Base-by-base conservation (phyloP, 37 sponge, comb jelly and placozoan species). In the Eunapius fragilis region DNA sequence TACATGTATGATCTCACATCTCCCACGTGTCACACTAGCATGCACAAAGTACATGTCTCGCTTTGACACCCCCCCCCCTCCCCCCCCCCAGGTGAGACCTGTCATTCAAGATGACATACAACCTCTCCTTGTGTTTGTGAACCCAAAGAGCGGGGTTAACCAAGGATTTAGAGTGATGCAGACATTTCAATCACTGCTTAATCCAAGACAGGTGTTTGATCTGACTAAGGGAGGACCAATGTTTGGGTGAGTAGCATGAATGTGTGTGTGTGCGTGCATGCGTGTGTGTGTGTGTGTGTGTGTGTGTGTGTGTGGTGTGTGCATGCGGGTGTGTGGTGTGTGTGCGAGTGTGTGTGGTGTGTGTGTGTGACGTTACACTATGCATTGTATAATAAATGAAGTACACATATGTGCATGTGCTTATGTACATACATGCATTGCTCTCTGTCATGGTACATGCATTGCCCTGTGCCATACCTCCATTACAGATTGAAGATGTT, bases 91-190 rank as follows among this genome's bases (percentile, higher is more conserved):
- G 93, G 87, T 95, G 31, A 87, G 84, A 48, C 70, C 89, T 2
- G 41, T 87, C 5, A 80, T 79, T 14, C 35, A 72, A n/a, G 67
- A 85, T 24, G 80, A 88, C 31, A 76, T 82, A 24, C 80, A 85
- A n/a, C 98, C 98, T 2, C 84, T 98, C 3, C 72, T 98, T 9
- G 98, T 98, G 25, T 95, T 97, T 68, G 91, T 97, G 69, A 95
- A 97, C 82, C 96, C 96, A 19, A 95, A 93, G 86, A 95, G 96
- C 82, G 98, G 98, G 17, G 96, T 94, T 33, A 93, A 93, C 70
- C 96, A 97, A 84, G 98, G 96, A 17, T 90, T 87, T 25, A 80
- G 79, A 41, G 81, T 97, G 32, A 82, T 97, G 90, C 81, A 77
- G 35, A 87, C 80, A 19, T 97, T 97, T 76, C 94, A 93, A 68